Base-by-base conservation (phyloP, 1,140 invertebrate genomes). In the Pogonomyrmex barbatus region DNA sequence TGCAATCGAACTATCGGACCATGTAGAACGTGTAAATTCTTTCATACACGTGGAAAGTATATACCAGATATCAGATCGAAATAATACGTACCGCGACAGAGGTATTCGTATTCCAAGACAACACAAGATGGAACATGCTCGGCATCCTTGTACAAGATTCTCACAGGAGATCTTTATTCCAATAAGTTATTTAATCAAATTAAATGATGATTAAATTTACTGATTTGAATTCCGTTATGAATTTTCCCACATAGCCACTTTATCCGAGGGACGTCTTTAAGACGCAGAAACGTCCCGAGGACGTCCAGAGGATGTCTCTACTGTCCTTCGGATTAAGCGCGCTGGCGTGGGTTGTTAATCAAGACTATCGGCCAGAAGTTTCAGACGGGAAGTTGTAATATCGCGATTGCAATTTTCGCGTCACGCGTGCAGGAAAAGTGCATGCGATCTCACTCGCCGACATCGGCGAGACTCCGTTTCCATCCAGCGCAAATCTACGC, bases 351-450 rank as follows among this genome's bases (percentile, higher is more conserved):
- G 24, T 24, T 0, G 2, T 78, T 36, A 47, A 45, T 67, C 78
- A 24, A 30, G 36, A 42, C 39, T n/a, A 17, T 47, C 81, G n/a
- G 17, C 52, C 36, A 14, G 42, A 42, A 76, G 36, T 76, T 17
- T 24, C 33, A 42, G 36, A 12, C n/a, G 45, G 45, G 63, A 30
- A 47, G 17, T 36, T 36, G 68, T 36, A 47, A 58, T 73, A 12
- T 50, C 79, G 67, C 79, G 67, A 82, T 82, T 71, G 79, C 52
- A 58, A 71, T 82, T 82, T 71, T 82, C 79, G 54, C 82, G 33
- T 78, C 60, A 58, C 36, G 17, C 33, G 45, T 10, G 8, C 30
- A 30, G 45, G 82, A 84, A 84, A 71, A 82, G 52, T 62, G 39
- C 54, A 2, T 24, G 30, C 78, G 14, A 71, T 82, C 78, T 82